A percentile compares a stretch with the other conserved stretches of the same genome.
Evolutionary conservation across 2,797 vertebrate species (phyloP).

Genomic region (Miichthys miiuy): DNA sequence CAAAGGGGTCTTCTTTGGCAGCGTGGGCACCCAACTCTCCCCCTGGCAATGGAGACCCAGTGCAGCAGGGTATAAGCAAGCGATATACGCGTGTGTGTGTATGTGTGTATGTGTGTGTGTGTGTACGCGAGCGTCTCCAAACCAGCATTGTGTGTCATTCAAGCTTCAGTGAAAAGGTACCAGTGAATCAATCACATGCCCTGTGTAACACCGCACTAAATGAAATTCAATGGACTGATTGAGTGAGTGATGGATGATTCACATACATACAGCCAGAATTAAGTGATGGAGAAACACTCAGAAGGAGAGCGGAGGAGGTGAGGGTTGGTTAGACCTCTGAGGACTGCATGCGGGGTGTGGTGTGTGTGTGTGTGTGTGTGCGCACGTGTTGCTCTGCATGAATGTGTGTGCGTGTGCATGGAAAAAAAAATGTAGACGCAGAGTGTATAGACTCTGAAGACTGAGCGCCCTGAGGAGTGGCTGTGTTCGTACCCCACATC

Average conservation of each 20-base stretch:
- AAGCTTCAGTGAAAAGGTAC: slow-evolving; percentile 85
- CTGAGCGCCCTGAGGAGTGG: slow-evolving; percentile 69
- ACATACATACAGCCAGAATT: slow-evolving; percentile 80
- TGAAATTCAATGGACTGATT: slow-evolving; percentile 87
- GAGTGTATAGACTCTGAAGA: slow-evolving; percentile 61
- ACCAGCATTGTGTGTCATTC: slow-evolving; percentile 84
- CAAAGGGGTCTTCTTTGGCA: slow-evolving; percentile 81
- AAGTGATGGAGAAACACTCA: slow-evolving; percentile 83
- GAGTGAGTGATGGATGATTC: slow-evolving; percentile 86
- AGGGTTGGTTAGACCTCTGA: slow-evolving; percentile 80
- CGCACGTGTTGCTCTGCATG: slow-evolving; percentile 14
- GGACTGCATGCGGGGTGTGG: slow-evolving; percentile 49
- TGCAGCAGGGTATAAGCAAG: slow-evolving; percentile 66
- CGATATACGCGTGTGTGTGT: slow-evolving; percentile 25
- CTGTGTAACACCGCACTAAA: slow-evolving; percentile 84
- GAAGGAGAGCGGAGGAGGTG: slow-evolving; percentile 78
- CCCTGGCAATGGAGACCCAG: slow-evolving; percentile 74
- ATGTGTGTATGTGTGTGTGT: slow-evolving; percentile 36
- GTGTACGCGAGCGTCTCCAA: slow-evolving; percentile 49
- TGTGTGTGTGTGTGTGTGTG: slow-evolving; percentile 22
- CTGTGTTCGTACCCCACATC: slow-evolving; percentile 76
- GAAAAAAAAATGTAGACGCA: slow-evolving; percentile 46
- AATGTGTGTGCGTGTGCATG: slow-evolving; percentile 3
- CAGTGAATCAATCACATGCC: slow-evolving; percentile 86
- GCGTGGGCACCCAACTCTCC: slow-evolving; percentile 73